phyloP scores from a whole-genome alignment of 1,140 invertebrate genomes.

The Aphidius ervi region DNA sequence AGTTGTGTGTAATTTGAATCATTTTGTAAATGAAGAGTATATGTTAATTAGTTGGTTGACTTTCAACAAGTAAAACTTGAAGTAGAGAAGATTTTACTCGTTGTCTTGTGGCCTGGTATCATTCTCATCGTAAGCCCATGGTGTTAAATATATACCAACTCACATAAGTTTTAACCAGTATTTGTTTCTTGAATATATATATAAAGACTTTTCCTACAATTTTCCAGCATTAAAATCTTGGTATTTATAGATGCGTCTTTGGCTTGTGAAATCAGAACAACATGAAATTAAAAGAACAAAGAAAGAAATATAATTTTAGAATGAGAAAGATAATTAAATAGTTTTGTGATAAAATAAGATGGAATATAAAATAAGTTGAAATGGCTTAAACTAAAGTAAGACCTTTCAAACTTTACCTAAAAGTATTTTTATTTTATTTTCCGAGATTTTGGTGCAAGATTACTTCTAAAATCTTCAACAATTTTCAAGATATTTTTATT shows the following conservation, averaged over 20 bases:
- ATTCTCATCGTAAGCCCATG: slow-evolving; percentile 5
- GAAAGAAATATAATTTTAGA: slow-evolving; percentile 2
- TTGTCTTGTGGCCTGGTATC: too few relatives aligned
- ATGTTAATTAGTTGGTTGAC: too few relatives aligned
- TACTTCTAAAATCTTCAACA: slow-evolving; percentile 47
- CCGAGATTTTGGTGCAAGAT: slow-evolving; percentile 39
- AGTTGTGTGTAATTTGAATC: too few relatives aligned
- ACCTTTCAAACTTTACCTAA: slow-evolving; percentile 47
- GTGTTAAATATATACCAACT: slow-evolving; percentile 17
- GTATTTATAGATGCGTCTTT: slow-evolving; percentile 36
- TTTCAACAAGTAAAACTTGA: too few relatives aligned
- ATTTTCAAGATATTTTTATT: slow-evolving; percentile 34
- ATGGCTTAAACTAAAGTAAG: slow-evolving; percentile 33
- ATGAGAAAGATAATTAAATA: not conserved
- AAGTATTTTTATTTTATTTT: slow-evolving; percentile 54
- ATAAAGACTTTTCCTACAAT: slow-evolving; percentile 44
- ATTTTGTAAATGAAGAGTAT: too few relatives aligned
- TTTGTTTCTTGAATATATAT: slow-evolving; percentile 47
- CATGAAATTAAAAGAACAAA: slow-evolving; percentile 17
- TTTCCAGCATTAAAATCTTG: too few relatives aligned
- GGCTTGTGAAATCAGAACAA: not conserved
- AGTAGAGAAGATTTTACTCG: too few relatives aligned
- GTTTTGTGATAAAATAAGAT: slow-evolving; percentile 6
- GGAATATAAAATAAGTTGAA: too few relatives aligned
- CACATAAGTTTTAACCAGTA: slow-evolving; percentile 37